Conservation (phyloP, 2,113 vertebrate species). For the Hippoglossus stenolepis region DNA sequence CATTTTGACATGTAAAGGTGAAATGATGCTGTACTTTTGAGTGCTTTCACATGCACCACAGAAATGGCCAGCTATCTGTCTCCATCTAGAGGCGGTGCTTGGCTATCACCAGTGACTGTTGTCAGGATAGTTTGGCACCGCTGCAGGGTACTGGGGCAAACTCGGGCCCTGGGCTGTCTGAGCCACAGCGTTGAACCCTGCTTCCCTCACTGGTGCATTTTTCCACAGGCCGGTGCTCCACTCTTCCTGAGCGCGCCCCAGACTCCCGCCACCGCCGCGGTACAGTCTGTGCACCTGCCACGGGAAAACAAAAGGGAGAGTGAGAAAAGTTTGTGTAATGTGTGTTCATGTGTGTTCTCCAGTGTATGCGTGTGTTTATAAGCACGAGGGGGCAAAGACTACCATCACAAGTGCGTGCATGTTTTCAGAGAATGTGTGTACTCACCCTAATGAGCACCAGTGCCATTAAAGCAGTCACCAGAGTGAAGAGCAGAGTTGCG, state of each 20-base stretch:
- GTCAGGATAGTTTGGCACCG: conserved; percentile 91
- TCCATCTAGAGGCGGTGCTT: conserved; percentile 56
- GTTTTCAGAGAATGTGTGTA: conserved; percentile 15
- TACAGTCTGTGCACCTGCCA: conserved; percentile 93
- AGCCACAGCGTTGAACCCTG: conserved; percentile 87
- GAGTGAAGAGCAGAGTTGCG: conserved; percentile 89
- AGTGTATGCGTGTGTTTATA: neutral
- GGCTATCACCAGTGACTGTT: conserved; percentile 80
- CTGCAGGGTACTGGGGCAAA: conserved; percentile 91
- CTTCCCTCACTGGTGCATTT: conserved; percentile 85
- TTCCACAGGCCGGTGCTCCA: conserved; percentile 90
- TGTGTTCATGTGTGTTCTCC: neutral
- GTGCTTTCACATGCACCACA: conserved; percentile 4
- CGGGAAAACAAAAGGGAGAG: neutral
- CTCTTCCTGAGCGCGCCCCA: conserved; percentile 92
- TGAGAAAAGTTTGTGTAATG: too few species aligned
- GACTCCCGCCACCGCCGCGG: conserved; percentile 89
- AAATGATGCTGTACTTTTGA: conserved; percentile 28
- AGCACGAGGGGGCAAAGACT: too few species aligned
- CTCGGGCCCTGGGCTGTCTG: conserved; percentile 85
- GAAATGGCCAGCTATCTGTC: conserved; percentile 28
- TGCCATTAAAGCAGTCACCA: conserved; percentile 84
- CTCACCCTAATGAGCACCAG: conserved; percentile 89
- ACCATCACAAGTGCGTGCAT: neutral
- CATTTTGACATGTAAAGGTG: conserved; percentile 10